Conservation (phyloP, 2,888 invertebrate species). For the Catocala nupta region DNA sequence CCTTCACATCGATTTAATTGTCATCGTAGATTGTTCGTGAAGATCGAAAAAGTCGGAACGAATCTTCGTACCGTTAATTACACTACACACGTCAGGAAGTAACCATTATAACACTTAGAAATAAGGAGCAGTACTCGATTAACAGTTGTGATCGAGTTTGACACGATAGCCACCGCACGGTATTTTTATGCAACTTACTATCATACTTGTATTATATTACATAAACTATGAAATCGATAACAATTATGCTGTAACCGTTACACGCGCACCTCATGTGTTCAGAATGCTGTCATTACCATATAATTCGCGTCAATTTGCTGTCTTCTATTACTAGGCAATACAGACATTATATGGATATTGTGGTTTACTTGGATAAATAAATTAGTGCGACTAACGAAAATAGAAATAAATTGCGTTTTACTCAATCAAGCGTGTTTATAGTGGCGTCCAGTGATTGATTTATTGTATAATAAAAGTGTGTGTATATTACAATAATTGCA, state of each 20-base stretch:
- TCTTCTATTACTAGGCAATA: conserved; percentile 40
- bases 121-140: conserved; percentile 39
- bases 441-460: no score
- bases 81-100: conserved; percentile 59
- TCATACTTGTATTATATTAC: conserved; percentile 40
- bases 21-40: conserved; percentile 25
- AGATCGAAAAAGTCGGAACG: conserved; percentile 34
- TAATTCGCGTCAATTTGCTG: conserved; percentile 25
- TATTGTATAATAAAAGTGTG: no score
- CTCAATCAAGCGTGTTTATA: no score
- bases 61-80: conserved; percentile 49
- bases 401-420: no score
- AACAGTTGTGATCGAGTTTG: conserved; percentile 56
- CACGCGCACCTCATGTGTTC: conserved; percentile 27
- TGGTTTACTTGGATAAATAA: conserved; percentile 32
- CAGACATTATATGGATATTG: conserved; percentile 34
- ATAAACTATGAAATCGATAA: conserved; percentile 53
- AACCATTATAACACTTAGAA: conserved; percentile 43
- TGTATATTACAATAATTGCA: no score
- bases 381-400: neutral
- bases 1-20: conserved; percentile 5
- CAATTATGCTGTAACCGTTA: conserved; percentile 43
- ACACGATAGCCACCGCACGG: conserved; percentile 62
- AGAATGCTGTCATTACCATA: conserved; percentile 22
- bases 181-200: conserved; percentile 67